Conservation (phyloP, 2,113 vertebrate species). For the Solea solea region DNA sequence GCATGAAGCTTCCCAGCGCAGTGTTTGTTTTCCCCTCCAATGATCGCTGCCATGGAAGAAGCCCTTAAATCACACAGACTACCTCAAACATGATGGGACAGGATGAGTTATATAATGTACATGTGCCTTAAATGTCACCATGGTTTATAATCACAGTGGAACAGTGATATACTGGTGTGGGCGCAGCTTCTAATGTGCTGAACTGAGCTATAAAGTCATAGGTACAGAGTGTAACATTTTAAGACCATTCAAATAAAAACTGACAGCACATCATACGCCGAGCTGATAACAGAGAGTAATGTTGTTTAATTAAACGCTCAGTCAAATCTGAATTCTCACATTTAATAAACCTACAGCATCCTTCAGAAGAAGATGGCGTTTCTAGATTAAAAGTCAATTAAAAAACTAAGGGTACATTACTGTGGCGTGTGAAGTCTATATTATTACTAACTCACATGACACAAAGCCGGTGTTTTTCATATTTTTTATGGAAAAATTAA, state of each 20-base stretch:
- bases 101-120: constrained; percentile 24
- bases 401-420: too few relatives aligned
- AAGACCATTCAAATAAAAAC: not conserved
- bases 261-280: not conserved
- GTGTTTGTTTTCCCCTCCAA: constrained; percentile 16
- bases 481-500: too few relatives aligned
- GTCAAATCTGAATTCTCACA: not conserved
- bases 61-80: constrained; percentile 21
- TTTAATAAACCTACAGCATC: not conserved
- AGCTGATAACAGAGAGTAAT: not conserved
- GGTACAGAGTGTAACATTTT: constrained; percentile 2
- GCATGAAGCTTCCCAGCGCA: constrained; percentile 13
- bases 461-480: too few relatives aligned
- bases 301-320: not conserved
- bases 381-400: too few relatives aligned
- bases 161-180: constrained; percentile 5
- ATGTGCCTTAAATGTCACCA: constrained; percentile 25
- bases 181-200: constrained; percentile 9
- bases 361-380: not conserved
- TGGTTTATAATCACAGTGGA: constrained; percentile 37
- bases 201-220: not conserved
- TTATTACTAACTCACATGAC: too few relatives aligned
- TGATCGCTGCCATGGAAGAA: constrained; percentile 21
- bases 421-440: too few relatives aligned
- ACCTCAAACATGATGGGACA: not conserved